Percentiles rank a stretch among this genome's conserved stretches.
Evolutionary conservation across 2,113 vertebrate species (phyloP).

Genomic region (Sturnus vulgaris): DNA sequence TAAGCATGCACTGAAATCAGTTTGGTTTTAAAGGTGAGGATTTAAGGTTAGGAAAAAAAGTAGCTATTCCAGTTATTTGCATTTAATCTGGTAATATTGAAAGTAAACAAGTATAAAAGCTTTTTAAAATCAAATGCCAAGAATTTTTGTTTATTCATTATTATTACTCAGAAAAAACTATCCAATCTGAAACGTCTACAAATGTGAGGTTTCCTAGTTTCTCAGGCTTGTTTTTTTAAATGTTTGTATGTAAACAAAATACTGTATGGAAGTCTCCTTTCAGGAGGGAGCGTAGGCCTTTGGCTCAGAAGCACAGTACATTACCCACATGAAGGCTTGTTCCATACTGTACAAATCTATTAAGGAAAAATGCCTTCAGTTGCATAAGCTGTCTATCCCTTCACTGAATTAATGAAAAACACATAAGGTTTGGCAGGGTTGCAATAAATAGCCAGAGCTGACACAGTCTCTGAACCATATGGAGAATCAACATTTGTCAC

Average conservation of each 20-base stretch:
- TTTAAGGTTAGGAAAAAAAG: neutral
- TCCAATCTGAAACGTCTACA: neutral
- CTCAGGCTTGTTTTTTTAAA: neutral
- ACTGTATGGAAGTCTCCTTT: neutral
- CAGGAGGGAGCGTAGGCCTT: rapidly evolving
- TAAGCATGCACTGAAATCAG: neutral
- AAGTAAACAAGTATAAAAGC: neutral
- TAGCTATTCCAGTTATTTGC: neutral
- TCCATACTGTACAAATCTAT: neutral
- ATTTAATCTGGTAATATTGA: neutral
- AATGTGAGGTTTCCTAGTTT: neutral
- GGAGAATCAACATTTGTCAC: neutral
- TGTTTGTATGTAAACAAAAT: neutral
- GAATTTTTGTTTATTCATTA: neutral
- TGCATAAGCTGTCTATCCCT: neutral
- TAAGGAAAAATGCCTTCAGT: neutral
- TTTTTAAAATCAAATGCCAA: neutral
- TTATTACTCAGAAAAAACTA: neutral
- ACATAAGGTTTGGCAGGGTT: neutral
- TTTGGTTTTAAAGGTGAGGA: neutral
- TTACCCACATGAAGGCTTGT: neutral
- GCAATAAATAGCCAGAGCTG: neutral
- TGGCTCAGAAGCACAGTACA: neutral
- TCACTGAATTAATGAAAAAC: neutral
- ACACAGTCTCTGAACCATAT: neutral